phyloP scores from a whole-genome alignment of 2,888 invertebrate species.

The Pseudoips prasinana region DNA sequence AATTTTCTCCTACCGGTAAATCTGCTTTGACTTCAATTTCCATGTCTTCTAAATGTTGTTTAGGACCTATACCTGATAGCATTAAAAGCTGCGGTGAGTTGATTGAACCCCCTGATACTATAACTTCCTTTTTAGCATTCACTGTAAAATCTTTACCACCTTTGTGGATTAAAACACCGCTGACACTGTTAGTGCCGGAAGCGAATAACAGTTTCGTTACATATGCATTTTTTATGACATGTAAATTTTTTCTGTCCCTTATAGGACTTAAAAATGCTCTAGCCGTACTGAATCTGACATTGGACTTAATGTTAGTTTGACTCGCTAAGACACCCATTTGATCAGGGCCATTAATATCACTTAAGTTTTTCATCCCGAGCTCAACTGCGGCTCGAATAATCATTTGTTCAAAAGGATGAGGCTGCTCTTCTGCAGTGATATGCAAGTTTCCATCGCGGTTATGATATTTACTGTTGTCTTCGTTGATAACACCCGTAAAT shows the following conservation, averaged over 20 bases:
- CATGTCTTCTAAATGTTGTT: slow-evolving; percentile 37
- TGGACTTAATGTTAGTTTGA: slow-evolving; percentile 84
- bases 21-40: slow-evolving; percentile 15
- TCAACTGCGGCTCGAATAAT: slow-evolving; percentile 82
- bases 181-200: too few relatives aligned
- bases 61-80: slow-evolving; percentile 37
- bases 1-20: too few relatives aligned
- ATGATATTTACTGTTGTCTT: slow-evolving; percentile 79
- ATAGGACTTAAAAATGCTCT: slow-evolving; percentile 85
- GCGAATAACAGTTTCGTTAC: slow-evolving; percentile 83
- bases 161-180: too few relatives aligned
- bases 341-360: slow-evolving; percentile 83
- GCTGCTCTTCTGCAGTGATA: slow-evolving; percentile 31
- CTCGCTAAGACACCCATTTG: slow-evolving; percentile 83
- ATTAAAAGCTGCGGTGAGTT: slow-evolving; percentile 41
- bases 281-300: slow-evolving; percentile 85
- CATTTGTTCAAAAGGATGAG: slow-evolving; percentile 73
- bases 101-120: slow-evolving; percentile 62
- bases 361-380: slow-evolving; percentile 80
- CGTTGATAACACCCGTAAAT: slow-evolving; percentile 74
- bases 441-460: slow-evolving; percentile 80
- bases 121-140: slow-evolving; percentile 32
- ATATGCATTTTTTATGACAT: slow-evolving; percentile 81
- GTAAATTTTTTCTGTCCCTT: slow-evolving; percentile 81
- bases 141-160: too few relatives aligned